Percentiles rank a stretch among this genome's conserved stretches.
These are phyloP conservation scores for Bovichtus variegatus DNA, from an alignment of 2,797 vertebrate genomes.

Conservation along the genomic window DNA sequence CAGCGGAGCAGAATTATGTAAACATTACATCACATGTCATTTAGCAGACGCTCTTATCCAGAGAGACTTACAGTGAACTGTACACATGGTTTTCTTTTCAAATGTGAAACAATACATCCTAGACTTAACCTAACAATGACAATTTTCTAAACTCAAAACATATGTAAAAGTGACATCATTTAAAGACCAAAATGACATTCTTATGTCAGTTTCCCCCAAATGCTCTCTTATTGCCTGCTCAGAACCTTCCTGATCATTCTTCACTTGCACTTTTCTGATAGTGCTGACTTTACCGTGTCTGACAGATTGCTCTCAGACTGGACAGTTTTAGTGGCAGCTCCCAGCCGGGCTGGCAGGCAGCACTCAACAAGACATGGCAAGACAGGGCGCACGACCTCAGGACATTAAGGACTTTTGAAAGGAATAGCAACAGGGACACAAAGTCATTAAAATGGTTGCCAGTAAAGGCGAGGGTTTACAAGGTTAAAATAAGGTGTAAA, in stretches of 20 bases:
- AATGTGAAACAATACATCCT: not conserved
- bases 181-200: not conserved
- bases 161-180: not conserved
- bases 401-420: constrained; percentile 32
- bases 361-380: constrained; percentile 32
- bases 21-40: too few relatives aligned
- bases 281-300: constrained; percentile 34
- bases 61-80: too few relatives aligned
- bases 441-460: constrained; percentile 26
- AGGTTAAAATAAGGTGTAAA: not conserved
- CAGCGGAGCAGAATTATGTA: not conserved
- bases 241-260: constrained; percentile 21
- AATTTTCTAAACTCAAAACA: not conserved
- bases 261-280: constrained; percentile 34
- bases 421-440: not conserved
- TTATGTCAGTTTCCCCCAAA: not conserved
- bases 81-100: not conserved
- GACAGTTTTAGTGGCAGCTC: constrained; percentile 40
- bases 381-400: constrained; percentile 16
- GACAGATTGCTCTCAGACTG: constrained; percentile 16
- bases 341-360: constrained; percentile 9
- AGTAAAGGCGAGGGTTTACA: constrained; percentile 16
- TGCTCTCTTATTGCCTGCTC: not conserved
- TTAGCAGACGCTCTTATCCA: too few relatives aligned
- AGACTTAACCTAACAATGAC: not conserved